Conservation (phyloP, 2,797 vertebrate species). For the Sarcophilus harrisii region DNA sequence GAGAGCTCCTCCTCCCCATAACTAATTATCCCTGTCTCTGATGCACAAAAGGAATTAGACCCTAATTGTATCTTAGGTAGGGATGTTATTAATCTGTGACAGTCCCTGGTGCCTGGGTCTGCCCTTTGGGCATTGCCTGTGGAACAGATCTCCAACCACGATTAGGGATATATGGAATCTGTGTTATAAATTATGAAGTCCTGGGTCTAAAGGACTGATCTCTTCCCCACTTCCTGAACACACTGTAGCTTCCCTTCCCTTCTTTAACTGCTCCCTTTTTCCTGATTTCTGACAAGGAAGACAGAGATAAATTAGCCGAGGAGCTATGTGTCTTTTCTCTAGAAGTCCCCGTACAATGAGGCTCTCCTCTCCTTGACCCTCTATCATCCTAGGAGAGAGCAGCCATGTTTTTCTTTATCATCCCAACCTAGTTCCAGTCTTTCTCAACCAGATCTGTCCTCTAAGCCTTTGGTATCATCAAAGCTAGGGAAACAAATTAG, state of each 20-base stretch:
- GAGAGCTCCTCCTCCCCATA: not conserved
- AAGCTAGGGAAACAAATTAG: too few species aligned
- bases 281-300: slow-evolving; percentile 20
- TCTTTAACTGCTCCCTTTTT: slow-evolving; percentile 46
- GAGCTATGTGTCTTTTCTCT: not conserved
- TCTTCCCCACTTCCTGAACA: not conserved
- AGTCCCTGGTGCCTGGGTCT: slow-evolving; percentile 24
- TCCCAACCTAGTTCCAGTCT: not conserved
- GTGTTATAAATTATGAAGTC: not conserved
- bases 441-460: not conserved
- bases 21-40: slow-evolving; percentile 20
- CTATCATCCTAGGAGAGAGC: not conserved
- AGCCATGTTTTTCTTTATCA: not conserved
- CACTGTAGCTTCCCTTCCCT: not conserved
- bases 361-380: not conserved
- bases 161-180: not conserved
- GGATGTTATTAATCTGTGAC: slow-evolving; percentile 77
- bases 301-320: not conserved
- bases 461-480: not conserved
- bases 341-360: not conserved
- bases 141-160: not conserved
- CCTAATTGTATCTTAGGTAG: slow-evolving; percentile 73
- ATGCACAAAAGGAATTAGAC: slow-evolving; percentile 48
- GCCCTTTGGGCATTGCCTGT: not conserved
- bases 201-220: not conserved